phyloP scores from a whole-genome alignment of 2,888 invertebrate species.

The Nesidiocoris tenuis region DNA sequence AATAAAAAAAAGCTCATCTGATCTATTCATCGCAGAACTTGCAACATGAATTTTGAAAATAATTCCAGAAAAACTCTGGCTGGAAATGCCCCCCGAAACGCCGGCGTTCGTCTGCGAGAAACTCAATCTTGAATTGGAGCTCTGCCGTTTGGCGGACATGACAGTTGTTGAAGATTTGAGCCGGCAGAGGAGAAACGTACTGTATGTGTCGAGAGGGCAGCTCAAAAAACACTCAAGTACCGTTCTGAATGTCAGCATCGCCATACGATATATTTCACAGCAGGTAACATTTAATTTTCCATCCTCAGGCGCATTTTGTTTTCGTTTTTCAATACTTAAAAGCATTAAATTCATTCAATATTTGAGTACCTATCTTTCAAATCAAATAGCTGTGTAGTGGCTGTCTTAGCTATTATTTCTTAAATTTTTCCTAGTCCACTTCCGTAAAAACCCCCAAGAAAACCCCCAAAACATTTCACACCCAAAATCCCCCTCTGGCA shows the following conservation, averaged over 20 bases:
- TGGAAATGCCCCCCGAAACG: constrained; percentile 69
- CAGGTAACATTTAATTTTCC: constrained; percentile 60
- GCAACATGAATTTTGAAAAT: no score
- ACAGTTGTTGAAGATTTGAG: constrained; percentile 77
- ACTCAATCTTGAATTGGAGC: constrained; percentile 83
- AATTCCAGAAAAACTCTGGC: constrained; percentile 55
- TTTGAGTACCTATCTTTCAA: no score
- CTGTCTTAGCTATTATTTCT: not conserved
- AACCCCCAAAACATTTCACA: no score
- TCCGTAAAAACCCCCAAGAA: no score
- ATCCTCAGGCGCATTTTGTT: no score
- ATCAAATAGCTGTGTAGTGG: no score
- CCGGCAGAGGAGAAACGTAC: constrained; percentile 72
- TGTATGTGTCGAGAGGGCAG: constrained; percentile 83
- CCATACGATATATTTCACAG: constrained; percentile 87
- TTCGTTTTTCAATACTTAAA: not conserved
- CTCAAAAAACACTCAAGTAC: constrained; percentile 89
- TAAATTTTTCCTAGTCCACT: not conserved
- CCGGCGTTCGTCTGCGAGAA: constrained; percentile 91
- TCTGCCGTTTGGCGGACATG: constrained; percentile 87
- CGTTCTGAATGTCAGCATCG: constrained; percentile 84
- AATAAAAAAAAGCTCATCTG: no score
- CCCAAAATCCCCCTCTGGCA: no score
- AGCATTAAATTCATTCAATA: not conserved
- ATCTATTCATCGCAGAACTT: no score